Evolutionary conservation across 2,888 invertebrate genomes (phyloP).

Genomic region (Ichneumoninae sp.): DNA sequence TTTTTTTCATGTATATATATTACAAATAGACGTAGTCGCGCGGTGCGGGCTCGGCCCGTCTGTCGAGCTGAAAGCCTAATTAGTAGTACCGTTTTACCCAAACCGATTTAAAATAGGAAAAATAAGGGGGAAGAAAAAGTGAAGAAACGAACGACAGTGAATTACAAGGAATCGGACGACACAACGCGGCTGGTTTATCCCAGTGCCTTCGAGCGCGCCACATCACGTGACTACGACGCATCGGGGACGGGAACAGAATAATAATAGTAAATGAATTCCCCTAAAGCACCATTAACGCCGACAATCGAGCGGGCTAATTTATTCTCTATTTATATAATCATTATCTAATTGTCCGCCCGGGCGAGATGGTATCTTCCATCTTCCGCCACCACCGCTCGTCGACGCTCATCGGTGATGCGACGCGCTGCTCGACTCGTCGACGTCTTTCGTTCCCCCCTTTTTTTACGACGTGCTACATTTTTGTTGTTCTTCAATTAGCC

Average conservation of each 20-base stretch:
- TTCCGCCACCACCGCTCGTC: neutral
- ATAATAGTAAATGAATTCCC: constrained; percentile 41
- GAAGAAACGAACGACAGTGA: neutral
- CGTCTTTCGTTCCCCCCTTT: constrained; percentile 28
- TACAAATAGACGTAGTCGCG: constrained; percentile 15
- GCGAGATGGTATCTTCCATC: constrained; percentile 30
- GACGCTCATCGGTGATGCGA: neutral
- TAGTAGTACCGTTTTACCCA: constrained; percentile 51
- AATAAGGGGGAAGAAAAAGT: neutral
- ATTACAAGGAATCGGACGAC: neutral
- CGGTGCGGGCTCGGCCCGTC: constrained; percentile 17
- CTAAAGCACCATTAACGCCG: constrained; percentile 61
- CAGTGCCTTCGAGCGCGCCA: neutral
- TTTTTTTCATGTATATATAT: neutral
- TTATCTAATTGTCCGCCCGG: constrained; percentile 38
- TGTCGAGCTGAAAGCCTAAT: constrained; percentile 25
- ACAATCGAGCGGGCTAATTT: constrained; percentile 45
- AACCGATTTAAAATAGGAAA: constrained; percentile 39
- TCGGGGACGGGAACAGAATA: constrained; percentile 4
- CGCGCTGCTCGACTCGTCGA: constrained; percentile 29
- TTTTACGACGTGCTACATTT: constrained; percentile 25
- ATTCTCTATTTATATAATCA: constrained; percentile 32
- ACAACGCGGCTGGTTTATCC: neutral
- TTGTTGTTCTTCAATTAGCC: constrained; percentile 44
- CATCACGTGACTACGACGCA: constrained; percentile 15